Conservation (phyloP, 2,888 invertebrate genomes). For the Lordiphosa andalusiaca region DNA sequence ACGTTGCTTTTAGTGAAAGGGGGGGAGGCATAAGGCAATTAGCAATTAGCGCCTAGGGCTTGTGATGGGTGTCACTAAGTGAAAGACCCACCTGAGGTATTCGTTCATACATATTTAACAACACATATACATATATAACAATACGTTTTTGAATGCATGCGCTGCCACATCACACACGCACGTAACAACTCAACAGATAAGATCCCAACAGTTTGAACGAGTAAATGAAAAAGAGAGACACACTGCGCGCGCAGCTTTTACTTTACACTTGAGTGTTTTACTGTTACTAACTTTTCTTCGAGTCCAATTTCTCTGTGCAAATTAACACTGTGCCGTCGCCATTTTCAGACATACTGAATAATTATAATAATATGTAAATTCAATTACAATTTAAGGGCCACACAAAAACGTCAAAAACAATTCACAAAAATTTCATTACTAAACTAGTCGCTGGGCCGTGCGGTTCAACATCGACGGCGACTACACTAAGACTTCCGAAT, state of each 20-base stretch:
- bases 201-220: background rate
- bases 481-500: constrained; percentile 26
- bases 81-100: too few species aligned
- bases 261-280: background rate
- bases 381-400: background rate
- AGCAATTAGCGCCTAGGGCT: too few species aligned
- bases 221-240: too few species aligned
- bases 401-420: constrained; percentile 13
- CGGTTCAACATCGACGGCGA: constrained; percentile 11
- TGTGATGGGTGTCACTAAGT: too few species aligned
- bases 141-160: too few species aligned
- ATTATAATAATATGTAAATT: background rate
- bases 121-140: too few species aligned
- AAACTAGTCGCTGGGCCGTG: constrained; percentile 10
- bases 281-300: constrained; percentile 58
- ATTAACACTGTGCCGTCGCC: constrained; percentile 22
- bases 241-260: too few species aligned
- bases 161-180: too few species aligned
- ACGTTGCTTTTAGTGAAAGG: too few species aligned
- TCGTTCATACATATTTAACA: too few species aligned
- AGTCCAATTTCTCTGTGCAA: constrained; percentile 28
- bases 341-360: constrained; percentile 13
- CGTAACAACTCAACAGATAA: too few species aligned
- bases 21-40: too few species aligned
- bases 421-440: constrained; percentile 28